phyloP scores from a whole-genome alignment of 2,888 invertebrate species.

The Mycalesis mineus region DNA sequence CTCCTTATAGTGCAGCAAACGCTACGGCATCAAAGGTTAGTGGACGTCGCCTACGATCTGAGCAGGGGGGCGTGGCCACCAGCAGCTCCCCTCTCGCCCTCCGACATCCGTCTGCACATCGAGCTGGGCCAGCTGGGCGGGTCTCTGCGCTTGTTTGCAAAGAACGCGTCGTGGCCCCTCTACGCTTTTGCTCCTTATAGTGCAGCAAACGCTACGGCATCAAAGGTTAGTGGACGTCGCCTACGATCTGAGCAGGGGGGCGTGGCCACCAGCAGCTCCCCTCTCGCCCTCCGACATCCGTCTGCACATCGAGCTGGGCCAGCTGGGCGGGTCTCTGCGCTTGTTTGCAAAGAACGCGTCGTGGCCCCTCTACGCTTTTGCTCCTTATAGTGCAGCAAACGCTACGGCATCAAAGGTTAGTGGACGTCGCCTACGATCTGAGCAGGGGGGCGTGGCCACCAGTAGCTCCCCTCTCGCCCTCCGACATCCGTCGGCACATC shows the following conservation, averaged over 20 bases:
- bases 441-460: slow-evolving; percentile 81
- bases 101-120: slow-evolving; percentile 53
- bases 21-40: slow-evolving; percentile 37
- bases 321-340: slow-evolving; percentile 57
- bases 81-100: slow-evolving; percentile 43
- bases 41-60: slow-evolving; percentile 88
- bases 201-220: slow-evolving; percentile 13
- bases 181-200: slow-evolving; percentile 49
- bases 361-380: slow-evolving; percentile 60
- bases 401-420: slow-evolving; percentile 37
- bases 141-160: slow-evolving; percentile 38
- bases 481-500: slow-evolving; percentile 53
- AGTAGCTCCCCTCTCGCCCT: slow-evolving; percentile 43
- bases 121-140: slow-evolving; percentile 70
- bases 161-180: slow-evolving; percentile 53
- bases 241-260: slow-evolving; percentile 84
- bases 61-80: slow-evolving; percentile 81
- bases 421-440: slow-evolving; percentile 87
- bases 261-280: slow-evolving; percentile 78
- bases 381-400: slow-evolving; percentile 34
- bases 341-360: slow-evolving; percentile 37
- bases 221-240: slow-evolving; percentile 41
- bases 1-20: slow-evolving; percentile 35
- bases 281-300: slow-evolving; percentile 45
- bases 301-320: slow-evolving; percentile 66